Conservation (phyloP, 1,140 invertebrate genomes). For the Platyura marginata region DNA sequence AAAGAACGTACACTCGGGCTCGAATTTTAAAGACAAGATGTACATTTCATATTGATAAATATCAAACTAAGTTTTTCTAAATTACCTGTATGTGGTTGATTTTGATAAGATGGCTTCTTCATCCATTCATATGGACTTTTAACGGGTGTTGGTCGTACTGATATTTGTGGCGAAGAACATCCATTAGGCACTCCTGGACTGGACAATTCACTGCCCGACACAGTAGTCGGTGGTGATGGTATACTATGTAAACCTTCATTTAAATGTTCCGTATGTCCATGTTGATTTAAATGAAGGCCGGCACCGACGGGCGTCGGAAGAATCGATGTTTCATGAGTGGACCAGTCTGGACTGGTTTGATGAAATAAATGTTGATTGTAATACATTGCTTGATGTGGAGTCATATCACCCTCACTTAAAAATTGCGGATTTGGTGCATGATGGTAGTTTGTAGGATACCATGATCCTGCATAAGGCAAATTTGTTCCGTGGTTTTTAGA, state of each 20-base stretch:
- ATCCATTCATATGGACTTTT: slow-evolving; percentile 77
- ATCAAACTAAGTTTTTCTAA: too few relatives aligned
- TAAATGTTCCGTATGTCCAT: not conserved
- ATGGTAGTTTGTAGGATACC: not conserved
- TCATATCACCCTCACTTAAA: not conserved
- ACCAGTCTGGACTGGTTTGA: not conserved
- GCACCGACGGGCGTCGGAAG: not conserved
- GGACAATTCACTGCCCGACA: slow-evolving; percentile 43
- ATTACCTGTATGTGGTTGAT: slow-evolving; percentile 58
- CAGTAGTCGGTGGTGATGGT: slow-evolving; percentile 37
- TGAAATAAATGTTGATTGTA: not conserved
- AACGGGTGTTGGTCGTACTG: slow-evolving; percentile 36
- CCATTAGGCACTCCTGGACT: slow-evolving; percentile 35
- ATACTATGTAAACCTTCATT: not conserved
- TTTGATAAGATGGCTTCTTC: slow-evolving; percentile 69
- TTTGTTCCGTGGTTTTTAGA: not conserved
- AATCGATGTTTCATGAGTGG: not conserved
- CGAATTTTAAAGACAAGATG: too few relatives aligned
- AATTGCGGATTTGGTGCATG: not conserved
- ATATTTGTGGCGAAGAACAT: slow-evolving; percentile 14
- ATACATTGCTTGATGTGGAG: not conserved
- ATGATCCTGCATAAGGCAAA: not conserved
- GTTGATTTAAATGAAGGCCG: not conserved
- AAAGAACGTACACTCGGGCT: too few relatives aligned
- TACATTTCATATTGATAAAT: too few relatives aligned